Evolutionary conservation across 2,888 invertebrate species (phyloP).

Genomic region (Tetramorium bicarinatum): DNA sequence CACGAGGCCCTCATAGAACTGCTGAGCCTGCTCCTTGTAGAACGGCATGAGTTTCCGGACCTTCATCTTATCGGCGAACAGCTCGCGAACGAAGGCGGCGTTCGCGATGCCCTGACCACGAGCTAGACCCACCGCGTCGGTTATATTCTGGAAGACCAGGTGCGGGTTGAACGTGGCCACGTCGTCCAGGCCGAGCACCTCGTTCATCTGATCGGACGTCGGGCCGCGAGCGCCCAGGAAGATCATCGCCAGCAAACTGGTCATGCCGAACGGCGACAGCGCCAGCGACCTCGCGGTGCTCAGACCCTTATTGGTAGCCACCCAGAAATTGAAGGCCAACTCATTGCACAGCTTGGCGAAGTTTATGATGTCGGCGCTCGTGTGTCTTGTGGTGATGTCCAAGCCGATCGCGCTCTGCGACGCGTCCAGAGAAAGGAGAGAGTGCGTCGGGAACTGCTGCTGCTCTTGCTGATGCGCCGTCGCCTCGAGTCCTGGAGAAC

Average conservation of each 20-base stretch:
- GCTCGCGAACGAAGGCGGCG: constrained; percentile 93
- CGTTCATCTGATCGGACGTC: constrained; percentile 96
- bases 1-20: constrained; percentile 95
- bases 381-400: constrained; percentile 91
- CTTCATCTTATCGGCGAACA: constrained; percentile 93
- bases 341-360: constrained; percentile 95
- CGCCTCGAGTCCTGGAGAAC: neutral
- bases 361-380: constrained; percentile 92
- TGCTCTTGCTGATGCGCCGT: constrained; percentile 55
- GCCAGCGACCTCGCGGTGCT: constrained; percentile 92
- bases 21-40: constrained; percentile 95
- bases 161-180: constrained; percentile 97
- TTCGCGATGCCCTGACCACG: constrained; percentile 91
- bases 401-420: constrained; percentile 89
- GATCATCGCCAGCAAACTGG: constrained; percentile 95
- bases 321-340: constrained; percentile 94
- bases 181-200: constrained; percentile 93
- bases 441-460: constrained; percentile 78
- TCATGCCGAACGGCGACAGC: constrained; percentile 94
- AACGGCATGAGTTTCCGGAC: constrained; percentile 93
- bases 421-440: constrained; percentile 88
- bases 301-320: constrained; percentile 90
- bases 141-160: constrained; percentile 94
- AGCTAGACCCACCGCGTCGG: constrained; percentile 92
- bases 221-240: constrained; percentile 95